Evolutionary conservation across 2,113 vertebrate species (phyloP), one percentile per base, ranked within the genome.

Genomic region (Myotis yumanensis): DNA sequence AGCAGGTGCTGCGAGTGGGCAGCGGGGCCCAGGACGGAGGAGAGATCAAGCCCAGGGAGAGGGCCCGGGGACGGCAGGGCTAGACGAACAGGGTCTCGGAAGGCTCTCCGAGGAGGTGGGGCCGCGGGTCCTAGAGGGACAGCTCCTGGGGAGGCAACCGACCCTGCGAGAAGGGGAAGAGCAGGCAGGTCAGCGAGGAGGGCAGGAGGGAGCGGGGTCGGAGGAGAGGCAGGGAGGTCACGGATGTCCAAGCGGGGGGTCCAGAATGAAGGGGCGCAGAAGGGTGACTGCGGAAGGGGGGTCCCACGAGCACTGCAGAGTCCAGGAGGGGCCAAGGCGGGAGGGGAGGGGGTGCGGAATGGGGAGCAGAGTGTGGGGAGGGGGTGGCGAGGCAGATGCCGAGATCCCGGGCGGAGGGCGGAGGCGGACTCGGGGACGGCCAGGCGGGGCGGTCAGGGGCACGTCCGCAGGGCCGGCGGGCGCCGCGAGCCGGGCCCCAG

Each of bases 71-170:
- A 9, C 30, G 25, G 83, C 51, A 71, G 84, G 6, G 89, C 32
- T 15, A 28, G 37, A 48, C 2, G 54, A 66, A 86, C n/a, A 16
- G 73, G 59, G 52, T 86, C 64, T 80, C 12, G 0, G 30, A 43
- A 11, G 62, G 79, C 37, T 73, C 86, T 54, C 83, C 87, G 80
- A 51, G n/a, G n/a, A 89, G 76, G 17, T 30, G 35, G 72, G 69
- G 59, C 40, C 10, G 25, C 80, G 57, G 91, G 91, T 96, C 89
- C 91, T 93, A 94, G 73, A 91, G 76, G 95, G 93, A 94, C 96
- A 97, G 94, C 93, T 95, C 96, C 94, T 88, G 54, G n/a, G 64
- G 77, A 40, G 32, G 72, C 40, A 64, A 69, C 1, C 85, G 80
- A 46, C 64, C 40, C 54, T 12, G 80, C 62, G 76, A 71, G 28